Base-by-base conservation (phyloP, 2,113 vertebrate genomes). In the Cervus canadensis region DNA sequence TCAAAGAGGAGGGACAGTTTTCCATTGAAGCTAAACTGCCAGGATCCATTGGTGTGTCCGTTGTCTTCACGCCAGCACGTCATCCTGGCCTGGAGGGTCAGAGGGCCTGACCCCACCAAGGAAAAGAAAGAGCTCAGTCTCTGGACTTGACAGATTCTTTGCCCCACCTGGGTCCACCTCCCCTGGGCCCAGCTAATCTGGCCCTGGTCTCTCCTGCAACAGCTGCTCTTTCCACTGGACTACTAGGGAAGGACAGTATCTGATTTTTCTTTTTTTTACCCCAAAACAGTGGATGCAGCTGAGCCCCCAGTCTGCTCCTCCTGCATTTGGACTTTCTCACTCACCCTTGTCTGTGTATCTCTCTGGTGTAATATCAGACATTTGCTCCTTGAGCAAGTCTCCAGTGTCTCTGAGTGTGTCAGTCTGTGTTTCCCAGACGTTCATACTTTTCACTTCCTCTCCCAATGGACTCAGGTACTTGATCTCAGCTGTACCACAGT, bases 41-140 rank as follows among this genome's bases (percentile, higher is more conserved):
- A 95, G 33, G 3, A 91, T 6, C 8, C 74, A 0, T 0, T 10
- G 19, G 0, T 15, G 33, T 0, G 0, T 17, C 60, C 50, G 15
- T 5, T 2, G 0, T 52, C 30, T 62, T 82, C 14, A 2, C 0
- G 4, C 1, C 26, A 2, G 28, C 97, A 96, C 0, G 0, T 26
- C 93, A 97, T 36, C 15, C 0, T 25, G 15, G 0, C 59, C 71
- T 45, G 7, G 21, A 87, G 45, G 45, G 19, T 21, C 28, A 11
- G 1, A 30, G 36, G 11, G n/a, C n/a, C n/a, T n/a, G n/a, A n/a
- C n/a, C n/a, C n/a, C n/a, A n/a, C n/a, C n/a, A n/a, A n/a, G n/a
- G n/a, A n/a, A n/a, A n/a, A n/a, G n/a, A n/a, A n/a, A n/a, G n/a
- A n/a, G n/a, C n/a, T 91, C 45, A 87, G 25, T 1, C 3, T 26